Percentiles rank a stretch among this genome's conserved stretches.
Conservation (phyloP, 1,140 invertebrate genomes). For the Hyles vespertilio region DNA sequence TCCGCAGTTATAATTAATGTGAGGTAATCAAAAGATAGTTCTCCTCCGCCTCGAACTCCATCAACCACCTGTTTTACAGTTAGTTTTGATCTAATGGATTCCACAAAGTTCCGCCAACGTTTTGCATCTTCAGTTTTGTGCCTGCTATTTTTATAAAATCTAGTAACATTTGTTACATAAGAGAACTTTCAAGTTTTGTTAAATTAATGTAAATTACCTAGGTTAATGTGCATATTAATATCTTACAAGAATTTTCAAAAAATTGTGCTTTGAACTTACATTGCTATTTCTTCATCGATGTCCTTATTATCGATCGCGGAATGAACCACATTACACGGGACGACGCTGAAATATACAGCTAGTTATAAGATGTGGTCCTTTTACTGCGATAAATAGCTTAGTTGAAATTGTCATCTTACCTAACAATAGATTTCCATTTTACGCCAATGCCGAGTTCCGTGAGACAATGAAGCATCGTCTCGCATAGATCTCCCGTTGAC, state of each 20-base stretch:
- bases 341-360: conserved; percentile 63
- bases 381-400: not conserved
- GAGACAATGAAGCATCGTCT: conserved; percentile 83
- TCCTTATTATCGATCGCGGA: conserved; percentile 59
- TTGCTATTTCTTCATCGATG: conserved; percentile 58
- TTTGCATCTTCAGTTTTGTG: conserved; percentile 74
- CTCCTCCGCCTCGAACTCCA: conserved; percentile 84
- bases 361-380: too few relatives aligned
- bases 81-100: conserved; percentile 85
- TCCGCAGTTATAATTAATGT: conserved; percentile 86
- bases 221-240: too few relatives aligned
- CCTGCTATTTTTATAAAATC: conserved; percentile 23
- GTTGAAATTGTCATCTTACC: conserved; percentile 64
- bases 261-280: conserved; percentile 43
- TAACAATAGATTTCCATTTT: conserved; percentile 82
- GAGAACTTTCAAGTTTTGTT: too few relatives aligned
- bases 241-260: too few relatives aligned
- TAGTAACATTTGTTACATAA: too few relatives aligned
- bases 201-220: too few relatives aligned
- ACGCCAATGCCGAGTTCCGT: conserved; percentile 83
- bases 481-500: conserved; percentile 80
- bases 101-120: conserved; percentile 82
- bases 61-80: conserved; percentile 92
- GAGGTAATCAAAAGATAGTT: conserved; percentile 89
- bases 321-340: conserved; percentile 78